Evolutionary conservation across 2,797 vertebrate species (phyloP).

Genomic region (Pantherophis vulpinus): DNA sequence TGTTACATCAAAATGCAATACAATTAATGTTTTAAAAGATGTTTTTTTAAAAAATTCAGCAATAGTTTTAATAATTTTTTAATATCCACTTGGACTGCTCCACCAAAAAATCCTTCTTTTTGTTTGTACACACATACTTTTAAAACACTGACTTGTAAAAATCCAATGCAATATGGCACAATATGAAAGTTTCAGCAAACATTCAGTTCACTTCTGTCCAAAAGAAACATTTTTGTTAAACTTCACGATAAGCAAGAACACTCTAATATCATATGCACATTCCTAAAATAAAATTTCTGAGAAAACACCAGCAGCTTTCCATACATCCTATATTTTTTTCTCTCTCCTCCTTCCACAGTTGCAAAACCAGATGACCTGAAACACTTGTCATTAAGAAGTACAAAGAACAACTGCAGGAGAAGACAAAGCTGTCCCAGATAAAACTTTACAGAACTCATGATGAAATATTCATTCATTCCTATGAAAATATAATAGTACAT

Average conservation of each 20-base stretch:
- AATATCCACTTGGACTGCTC: background rate
- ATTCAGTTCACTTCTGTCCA: background rate
- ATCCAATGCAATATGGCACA: background rate
- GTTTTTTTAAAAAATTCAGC: background rate
- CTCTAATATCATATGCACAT: background rate
- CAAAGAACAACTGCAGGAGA: constrained; percentile 7
- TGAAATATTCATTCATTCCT: constrained; percentile 53
- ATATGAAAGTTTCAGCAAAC: constrained; percentile 1
- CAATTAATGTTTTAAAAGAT: background rate
- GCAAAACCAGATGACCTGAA: background rate
- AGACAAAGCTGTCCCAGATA: constrained; percentile 37
- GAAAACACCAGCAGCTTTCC: background rate
- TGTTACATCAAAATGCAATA: background rate
- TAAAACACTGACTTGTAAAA: background rate
- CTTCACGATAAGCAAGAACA: background rate
- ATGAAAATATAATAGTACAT: constrained; percentile 48
- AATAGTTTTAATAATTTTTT: background rate
- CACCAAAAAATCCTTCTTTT: background rate
- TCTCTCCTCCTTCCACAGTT: background rate
- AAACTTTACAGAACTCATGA: constrained; percentile 59
- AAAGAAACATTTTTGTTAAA: background rate
- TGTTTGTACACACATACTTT: background rate
- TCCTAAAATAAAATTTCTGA: background rate
- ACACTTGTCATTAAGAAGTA: constrained; percentile 23
- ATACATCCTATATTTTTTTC: background rate